A percentile compares a stretch with the other conserved stretches of the same genome.
Evolutionary conservation across 2,888 invertebrate genomes (phyloP).

Genomic region (Anorthoa munda): DNA sequence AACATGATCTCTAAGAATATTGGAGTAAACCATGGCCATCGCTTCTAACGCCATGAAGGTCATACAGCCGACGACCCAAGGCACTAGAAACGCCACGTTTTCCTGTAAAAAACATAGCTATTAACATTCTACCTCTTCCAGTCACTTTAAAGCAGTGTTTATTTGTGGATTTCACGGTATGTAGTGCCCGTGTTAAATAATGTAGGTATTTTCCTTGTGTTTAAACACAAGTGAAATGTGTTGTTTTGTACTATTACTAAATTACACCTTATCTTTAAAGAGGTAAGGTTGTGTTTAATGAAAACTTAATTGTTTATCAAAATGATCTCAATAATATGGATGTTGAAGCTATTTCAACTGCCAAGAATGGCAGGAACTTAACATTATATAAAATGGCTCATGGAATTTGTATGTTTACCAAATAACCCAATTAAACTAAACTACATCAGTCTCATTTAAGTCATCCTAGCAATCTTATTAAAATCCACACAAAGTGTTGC

Average conservation of each 20-base stretch:
- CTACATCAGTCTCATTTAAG: slow-evolving; percentile 23
- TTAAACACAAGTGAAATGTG: neutral
- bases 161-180: neutral
- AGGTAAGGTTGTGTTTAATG: slow-evolving; percentile 4
- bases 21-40: slow-evolving; percentile 95
- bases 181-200: slow-evolving; percentile 6
- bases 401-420: neutral
- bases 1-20: slow-evolving; percentile 95
- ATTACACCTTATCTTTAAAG: neutral
- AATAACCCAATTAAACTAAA: neutral
- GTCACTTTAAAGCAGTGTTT: neutral
- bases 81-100: slow-evolving; percentile 94
- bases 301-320: neutral
- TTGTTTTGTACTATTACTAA: slow-evolving; percentile 1
- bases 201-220: slow-evolving; percentile 16
- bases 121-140: slow-evolving; percentile 4
- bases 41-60: slow-evolving; percentile 95
- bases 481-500: slow-evolving; percentile 42
- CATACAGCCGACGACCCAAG: slow-evolving; percentile 95
- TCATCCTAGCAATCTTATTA: slow-evolving; percentile 39
- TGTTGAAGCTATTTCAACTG: neutral
- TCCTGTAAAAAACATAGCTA: slow-evolving; percentile 90
- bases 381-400: too few relatives aligned
- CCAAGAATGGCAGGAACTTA: neutral
- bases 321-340: neutral